phyloP scores from a whole-genome alignment of 2,888 invertebrate genomes.

The Nymphalis c-album region DNA sequence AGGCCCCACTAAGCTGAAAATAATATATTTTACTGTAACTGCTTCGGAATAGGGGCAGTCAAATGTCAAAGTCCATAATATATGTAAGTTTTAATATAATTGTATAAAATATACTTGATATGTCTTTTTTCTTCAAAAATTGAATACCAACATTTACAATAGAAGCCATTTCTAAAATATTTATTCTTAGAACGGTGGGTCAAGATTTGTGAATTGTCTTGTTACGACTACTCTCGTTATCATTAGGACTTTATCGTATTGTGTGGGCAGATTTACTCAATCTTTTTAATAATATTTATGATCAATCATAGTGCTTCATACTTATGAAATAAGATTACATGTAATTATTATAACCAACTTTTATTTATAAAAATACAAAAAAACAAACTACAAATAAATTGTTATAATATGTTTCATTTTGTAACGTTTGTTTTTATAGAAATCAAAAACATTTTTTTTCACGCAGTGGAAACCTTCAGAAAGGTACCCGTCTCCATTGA shows the following conservation, averaged over 20 bases:
- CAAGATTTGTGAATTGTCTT: constrained; percentile 40
- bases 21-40: no score
- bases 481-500: no score
- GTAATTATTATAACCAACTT: not conserved
- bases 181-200: constrained; percentile 3
- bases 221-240: constrained; percentile 32
- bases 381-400: no score
- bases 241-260: constrained; percentile 27
- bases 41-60: no score
- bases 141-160: not conserved
- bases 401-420: no score
- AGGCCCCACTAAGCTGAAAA: no score
- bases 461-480: no score
- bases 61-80: no score
- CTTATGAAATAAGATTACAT: not conserved
- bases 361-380: no score
- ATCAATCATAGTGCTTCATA: not conserved
- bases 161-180: not conserved
- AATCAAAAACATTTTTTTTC: no score
- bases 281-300: not conserved
- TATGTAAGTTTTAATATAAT: no score
- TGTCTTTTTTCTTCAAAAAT: not conserved
- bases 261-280: constrained; percentile 13
- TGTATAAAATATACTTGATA: not conserved
- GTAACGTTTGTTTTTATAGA: no score